Base-by-base conservation (phyloP, 2,797 vertebrate genomes). In the Catamblyrhynchus diadema region DNA sequence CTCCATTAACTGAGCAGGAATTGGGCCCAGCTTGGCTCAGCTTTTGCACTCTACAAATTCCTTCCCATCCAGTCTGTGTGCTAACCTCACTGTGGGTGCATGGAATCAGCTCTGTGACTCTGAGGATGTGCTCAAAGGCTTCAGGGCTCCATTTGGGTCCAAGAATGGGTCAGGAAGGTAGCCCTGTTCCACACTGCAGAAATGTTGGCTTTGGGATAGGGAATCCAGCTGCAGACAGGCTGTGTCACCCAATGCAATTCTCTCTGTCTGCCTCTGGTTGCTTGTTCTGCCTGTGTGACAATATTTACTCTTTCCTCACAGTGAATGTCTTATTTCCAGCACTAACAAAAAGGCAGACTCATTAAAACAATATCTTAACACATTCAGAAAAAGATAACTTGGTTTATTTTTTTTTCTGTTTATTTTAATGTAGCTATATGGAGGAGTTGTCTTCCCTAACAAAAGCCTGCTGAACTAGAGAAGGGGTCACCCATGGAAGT, bases 371-470 rank as follows among this genome's bases (percentile, higher is more conserved):
- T 56, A 25, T 60, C 13, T 33, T 37, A 30, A 93, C 75, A n/a
- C 16, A 20, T 51, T 57, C 64, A 20, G 41, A 78, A 81, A 64
- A 82, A 59, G 44, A 48, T 2, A 15, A 44, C 33, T 54, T 57
- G 2, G n/a, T n/a, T n/a, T n/a, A n/a, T 13, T 47, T 20, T 33
- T 21, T 48, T 20, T 3, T 5, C 19, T 1, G 0, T 30, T 30
- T 57, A 8, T 42, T 86, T 86, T 50, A 59, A 37, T 47, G 45
- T 23, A 42, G 37, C 17, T 3, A 0, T 35, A n/a, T 20, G n/a
- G 72, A 73, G 48, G 61, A 69, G 37, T 21, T 18, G 14, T 61
- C 57, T 73, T 69, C 23, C 25, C n/a, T 47, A 20, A 27, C 23
- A 42, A 45, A 87, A 57, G n/a, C 14, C 51, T 66, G 17, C 30